Base-by-base conservation (phyloP, 2,888 invertebrate species). In the Heliconius charithonia region DNA sequence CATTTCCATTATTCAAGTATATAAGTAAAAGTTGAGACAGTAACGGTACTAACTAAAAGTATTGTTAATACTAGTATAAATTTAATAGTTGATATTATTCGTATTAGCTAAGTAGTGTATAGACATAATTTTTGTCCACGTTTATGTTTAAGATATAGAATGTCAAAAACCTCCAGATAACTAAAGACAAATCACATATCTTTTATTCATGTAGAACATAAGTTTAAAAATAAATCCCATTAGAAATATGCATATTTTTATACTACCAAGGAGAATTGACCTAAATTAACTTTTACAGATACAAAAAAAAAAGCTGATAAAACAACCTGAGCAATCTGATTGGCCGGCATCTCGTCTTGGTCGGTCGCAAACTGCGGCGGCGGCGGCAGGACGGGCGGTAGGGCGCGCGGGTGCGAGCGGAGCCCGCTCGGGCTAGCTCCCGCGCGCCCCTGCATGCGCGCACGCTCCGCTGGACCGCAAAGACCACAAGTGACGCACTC, bases 401-500 rank as follows among this genome's bases (percentile, higher is more conserved):
- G 93, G 93, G 93, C 94, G 93, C 94, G 94, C 93, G 93, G 92
- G 92, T 90, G 89, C 82, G 92, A 90, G 90, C 91, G 92, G 88
- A 89, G 93, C 94, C 93, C 94, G 90, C 92, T 90, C 92, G 93
- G 91, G 91, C 91, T 89, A 85, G 91, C 91, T 87, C 91, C 93
- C 93, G 93, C 93, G 92, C 94, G 94, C 93, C 91, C 94, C 91
- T 91, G 92, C 93, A 94, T 94, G 90, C 93, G 93, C 89, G 86
- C 86, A 89, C 92, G 90, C 91, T 89, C 90, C 86, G 83, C 86
- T 73, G 73, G 72, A 77, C 77, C 67, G 45, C 75, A 19, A 63
- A 51, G 56, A 78, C 71, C 72, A 77, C 79, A 69, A 76, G 71
- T 78, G 59, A 65, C 59, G 19, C 74, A 80, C 80, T 71, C 73